These are phyloP conservation scores for Oncorhynchus clarkii DNA, from an alignment of 2,113 vertebrate species.

Conservation along the genomic window DNA sequence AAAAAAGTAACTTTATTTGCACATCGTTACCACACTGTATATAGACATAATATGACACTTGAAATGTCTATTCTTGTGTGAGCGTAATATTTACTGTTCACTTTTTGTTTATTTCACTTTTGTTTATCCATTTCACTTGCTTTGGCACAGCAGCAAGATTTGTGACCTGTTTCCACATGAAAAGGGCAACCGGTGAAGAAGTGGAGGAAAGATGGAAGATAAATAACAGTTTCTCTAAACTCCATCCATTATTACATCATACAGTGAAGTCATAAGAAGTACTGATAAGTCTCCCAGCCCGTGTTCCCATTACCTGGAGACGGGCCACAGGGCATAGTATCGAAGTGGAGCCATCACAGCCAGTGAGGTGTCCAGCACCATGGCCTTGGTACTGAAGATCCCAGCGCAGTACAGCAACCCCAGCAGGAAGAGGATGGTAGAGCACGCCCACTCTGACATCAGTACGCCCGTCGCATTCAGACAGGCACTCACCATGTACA, in stretches of 20 bases:
- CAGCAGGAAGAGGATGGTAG: too few species aligned
- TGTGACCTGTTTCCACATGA: too few species aligned
- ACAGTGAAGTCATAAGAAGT: background rate
- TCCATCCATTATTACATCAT: background rate
- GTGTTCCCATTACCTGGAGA: constrained; percentile 37
- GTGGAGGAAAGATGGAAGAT: too few species aligned
- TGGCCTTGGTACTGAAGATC: constrained; percentile 71
- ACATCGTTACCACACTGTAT: too few species aligned
- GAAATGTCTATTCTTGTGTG: too few species aligned
- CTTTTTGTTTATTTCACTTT: too few species aligned
- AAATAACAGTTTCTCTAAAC: background rate
- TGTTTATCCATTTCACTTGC: too few species aligned
- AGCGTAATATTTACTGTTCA: too few species aligned
- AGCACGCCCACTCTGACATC: constrained; percentile 50
- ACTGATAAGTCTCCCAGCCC: background rate
- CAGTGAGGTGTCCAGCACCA: constrained; percentile 74
- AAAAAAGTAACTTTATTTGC: too few species aligned
- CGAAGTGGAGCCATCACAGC: constrained; percentile 74
- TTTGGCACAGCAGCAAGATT: too few species aligned
- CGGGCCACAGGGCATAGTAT: constrained; percentile 67
- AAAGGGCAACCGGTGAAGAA: too few species aligned
- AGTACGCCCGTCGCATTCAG: constrained; percentile 58
- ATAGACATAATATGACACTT: too few species aligned
- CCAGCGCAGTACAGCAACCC: constrained; percentile 17
- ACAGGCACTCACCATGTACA: constrained; percentile 55